A percentile compares a stretch with the other conserved stretches of the same genome.
Conservation (phyloP, 2,888 invertebrate species). For the Aphodius granarius region DNA sequence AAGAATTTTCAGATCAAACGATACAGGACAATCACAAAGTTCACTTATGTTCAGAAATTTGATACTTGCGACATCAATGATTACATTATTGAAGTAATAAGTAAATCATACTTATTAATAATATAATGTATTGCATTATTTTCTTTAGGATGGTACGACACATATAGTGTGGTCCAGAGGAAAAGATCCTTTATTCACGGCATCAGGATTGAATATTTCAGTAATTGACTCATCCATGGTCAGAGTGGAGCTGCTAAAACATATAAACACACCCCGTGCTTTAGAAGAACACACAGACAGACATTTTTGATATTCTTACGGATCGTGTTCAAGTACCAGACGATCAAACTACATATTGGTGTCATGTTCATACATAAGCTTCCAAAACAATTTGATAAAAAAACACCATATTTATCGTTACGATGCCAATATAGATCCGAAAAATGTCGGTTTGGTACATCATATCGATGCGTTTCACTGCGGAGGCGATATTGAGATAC, state of each 20-base stretch:
- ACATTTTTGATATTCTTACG: slow-evolving; percentile 61
- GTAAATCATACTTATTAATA: background rate
- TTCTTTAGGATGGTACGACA: slow-evolving; percentile 79
- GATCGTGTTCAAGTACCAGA: slow-evolving; percentile 74
- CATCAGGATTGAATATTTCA: slow-evolving; percentile 65
- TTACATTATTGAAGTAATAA: slow-evolving; percentile 72
- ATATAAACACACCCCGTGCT: slow-evolving; percentile 41
- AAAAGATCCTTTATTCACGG: slow-evolving; percentile 68
- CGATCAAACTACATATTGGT: slow-evolving; percentile 97
- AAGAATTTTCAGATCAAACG: slow-evolving; percentile 58
- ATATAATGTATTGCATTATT: background rate
- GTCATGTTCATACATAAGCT: slow-evolving; percentile 82
- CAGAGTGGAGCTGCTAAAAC: slow-evolving; percentile 71
- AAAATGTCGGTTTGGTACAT: slow-evolving; percentile 88
- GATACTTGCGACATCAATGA: slow-evolving; percentile 82
- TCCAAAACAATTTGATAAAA: slow-evolving; percentile 66
- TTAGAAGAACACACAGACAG: slow-evolving; percentile 51
- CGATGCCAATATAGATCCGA: slow-evolving; percentile 78
- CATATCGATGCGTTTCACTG: slow-evolving; percentile 99
- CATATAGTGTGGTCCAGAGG: slow-evolving; percentile 86
- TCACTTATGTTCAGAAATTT: slow-evolving; percentile 77
- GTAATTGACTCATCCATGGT: slow-evolving; percentile 67
- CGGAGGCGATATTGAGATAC: slow-evolving; percentile 68
- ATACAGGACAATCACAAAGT: slow-evolving; percentile 61
- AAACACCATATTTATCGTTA: slow-evolving; percentile 84